These are phyloP conservation scores for Neodiprion lecontei DNA, from an alignment of 1,140 invertebrate species.

Conservation along the genomic window DNA sequence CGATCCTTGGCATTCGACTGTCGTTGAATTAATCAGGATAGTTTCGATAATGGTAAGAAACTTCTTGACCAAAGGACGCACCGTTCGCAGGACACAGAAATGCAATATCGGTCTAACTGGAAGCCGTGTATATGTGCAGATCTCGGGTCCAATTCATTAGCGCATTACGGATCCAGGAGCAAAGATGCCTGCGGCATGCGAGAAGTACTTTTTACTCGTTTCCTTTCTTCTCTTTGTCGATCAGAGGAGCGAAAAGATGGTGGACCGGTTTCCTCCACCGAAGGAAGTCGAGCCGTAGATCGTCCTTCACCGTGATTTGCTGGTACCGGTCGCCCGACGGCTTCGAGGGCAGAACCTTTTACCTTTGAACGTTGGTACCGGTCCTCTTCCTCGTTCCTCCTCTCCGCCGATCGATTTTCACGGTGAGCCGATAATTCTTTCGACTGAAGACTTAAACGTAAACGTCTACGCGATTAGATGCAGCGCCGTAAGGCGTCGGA, in stretches of 20 bases:
- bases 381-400: not conserved
- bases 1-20: too few species aligned
- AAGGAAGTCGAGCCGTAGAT: not conserved
- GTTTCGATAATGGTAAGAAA: too few species aligned
- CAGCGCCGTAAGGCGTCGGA: too few species aligned
- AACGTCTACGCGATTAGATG: too few species aligned
- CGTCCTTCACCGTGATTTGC: constrained; percentile 53
- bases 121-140: too few species aligned
- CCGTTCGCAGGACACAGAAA: too few species aligned
- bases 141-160: constrained; percentile 51
- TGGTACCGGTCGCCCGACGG: constrained; percentile 24
- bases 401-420: too few species aligned
- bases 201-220: constrained; percentile 26
- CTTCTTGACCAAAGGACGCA: too few species aligned
- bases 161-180: constrained; percentile 52
- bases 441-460: too few species aligned
- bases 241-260: constrained; percentile 23
- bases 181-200: constrained; percentile 53
- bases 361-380: constrained; percentile 25
- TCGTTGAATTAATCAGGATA: too few species aligned
- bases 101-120: too few species aligned
- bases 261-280: constrained; percentile 45
- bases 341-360: constrained; percentile 31
- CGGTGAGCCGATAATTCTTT: too few species aligned
- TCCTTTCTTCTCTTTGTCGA: constrained; percentile 31